A percentile compares a stretch with the other conserved stretches of the same genome.
These are phyloP conservation scores for Diphyllodes magnificus DNA, from an alignment of 2,113 vertebrate species.

Conservation along the genomic window DNA sequence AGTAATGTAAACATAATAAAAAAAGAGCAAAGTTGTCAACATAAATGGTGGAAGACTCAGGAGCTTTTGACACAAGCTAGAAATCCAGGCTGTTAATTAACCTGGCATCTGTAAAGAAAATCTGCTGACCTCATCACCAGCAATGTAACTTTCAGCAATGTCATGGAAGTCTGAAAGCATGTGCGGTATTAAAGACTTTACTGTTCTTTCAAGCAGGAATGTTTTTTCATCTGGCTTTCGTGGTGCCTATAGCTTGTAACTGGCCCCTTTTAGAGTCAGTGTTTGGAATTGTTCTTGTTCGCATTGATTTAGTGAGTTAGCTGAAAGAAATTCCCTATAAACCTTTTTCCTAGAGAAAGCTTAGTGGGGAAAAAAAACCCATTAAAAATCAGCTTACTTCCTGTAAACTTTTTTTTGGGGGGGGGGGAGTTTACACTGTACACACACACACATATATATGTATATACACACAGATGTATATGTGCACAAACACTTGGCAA, in stretches of 20 bases:
- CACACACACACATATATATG: accelerated
- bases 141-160: background rate
- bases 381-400: background rate
- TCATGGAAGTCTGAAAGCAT: background rate
- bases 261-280: background rate
- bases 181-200: background rate
- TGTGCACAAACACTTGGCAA: background rate
- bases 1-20: background rate
- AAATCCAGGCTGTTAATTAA: background rate
- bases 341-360: background rate
- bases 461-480: background rate
- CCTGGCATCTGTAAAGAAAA: background rate
- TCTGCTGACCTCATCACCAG: background rate
- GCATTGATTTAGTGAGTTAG: background rate
- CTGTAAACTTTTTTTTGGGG: background rate
- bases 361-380: background rate
- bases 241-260: background rate
- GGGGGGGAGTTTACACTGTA: accelerated
- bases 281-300: background rate
- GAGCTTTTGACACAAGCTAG: background rate
- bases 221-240: background rate
- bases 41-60: background rate
- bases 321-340: background rate
- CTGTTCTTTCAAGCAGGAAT: background rate
- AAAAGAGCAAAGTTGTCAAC: background rate